phyloP scores from a whole-genome alignment of 2,888 invertebrate species.

The Minunthozetes semirufus region DNA sequence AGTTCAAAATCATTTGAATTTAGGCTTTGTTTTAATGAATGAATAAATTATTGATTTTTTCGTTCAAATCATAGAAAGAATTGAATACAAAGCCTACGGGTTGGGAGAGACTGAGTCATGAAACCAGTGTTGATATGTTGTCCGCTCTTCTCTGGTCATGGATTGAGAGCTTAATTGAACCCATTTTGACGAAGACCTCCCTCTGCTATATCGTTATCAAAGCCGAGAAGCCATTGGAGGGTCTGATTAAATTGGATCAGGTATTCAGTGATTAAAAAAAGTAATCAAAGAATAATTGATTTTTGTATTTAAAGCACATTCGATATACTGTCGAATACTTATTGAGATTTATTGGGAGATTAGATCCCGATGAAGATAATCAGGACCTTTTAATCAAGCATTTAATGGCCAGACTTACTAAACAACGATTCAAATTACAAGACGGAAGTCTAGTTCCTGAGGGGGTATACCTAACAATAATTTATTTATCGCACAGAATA shows the following conservation, averaged over 20 bases:
- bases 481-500: neutral
- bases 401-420: constrained; percentile 61
- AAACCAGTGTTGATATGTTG: constrained; percentile 59
- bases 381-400: constrained; percentile 59
- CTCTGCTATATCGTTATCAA: constrained; percentile 59
- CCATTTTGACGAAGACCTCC: constrained; percentile 61
- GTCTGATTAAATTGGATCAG: constrained; percentile 49
- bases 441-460: constrained; percentile 46
- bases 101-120: constrained; percentile 60
- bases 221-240: constrained; percentile 55
- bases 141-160: constrained; percentile 63
- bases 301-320: constrained; percentile 53
- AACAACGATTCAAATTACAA: constrained; percentile 56
- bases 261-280: no score
- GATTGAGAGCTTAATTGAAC: constrained; percentile 64
- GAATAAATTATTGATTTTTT: neutral
- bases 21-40: neutral
- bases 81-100: constrained; percentile 62
- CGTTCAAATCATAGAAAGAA: constrained; percentile 48
- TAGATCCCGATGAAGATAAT: constrained; percentile 59
- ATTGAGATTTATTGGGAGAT: constrained; percentile 60
- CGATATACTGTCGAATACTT: constrained; percentile 65
- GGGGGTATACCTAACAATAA: constrained; percentile 30
- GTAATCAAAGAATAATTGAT: no score
- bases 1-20: neutral